Conservation (phyloP, 37 sponge, comb jelly and placozoan species). For the Chondrilla cf. caribensis region DNA sequence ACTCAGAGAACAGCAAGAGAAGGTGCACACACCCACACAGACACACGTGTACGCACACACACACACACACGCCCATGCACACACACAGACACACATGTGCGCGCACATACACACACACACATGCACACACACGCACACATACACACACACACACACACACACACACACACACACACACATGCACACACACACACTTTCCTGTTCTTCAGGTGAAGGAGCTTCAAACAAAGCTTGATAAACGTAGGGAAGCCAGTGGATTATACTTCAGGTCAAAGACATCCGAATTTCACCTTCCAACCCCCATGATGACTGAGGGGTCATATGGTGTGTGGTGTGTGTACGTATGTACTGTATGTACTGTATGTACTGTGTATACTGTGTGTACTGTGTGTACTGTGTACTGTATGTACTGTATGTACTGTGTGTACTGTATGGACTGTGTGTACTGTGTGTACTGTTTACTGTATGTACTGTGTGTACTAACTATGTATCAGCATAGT, state of each 20-base stretch:
- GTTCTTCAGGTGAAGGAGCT: neutral
- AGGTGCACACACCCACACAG: conserved; percentile 5
- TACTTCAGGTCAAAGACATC: neutral
- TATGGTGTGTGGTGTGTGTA: neutral
- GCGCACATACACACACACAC: neutral
- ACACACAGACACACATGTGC: neutral
- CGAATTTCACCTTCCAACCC: conserved; percentile 3
- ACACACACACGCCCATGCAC: too few relatives aligned
- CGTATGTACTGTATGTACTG: neutral
- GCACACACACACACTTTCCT: neutral
- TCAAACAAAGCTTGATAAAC: neutral
- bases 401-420: neutral
- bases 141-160: neutral
- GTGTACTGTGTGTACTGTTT: too few relatives aligned
- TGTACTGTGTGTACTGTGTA: neutral
- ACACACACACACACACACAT: neutral
- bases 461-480: too few relatives aligned
- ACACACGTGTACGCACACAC: too few relatives aligned
- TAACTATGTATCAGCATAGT: too few relatives aligned
- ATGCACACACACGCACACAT: neutral
- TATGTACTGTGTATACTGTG: neutral
- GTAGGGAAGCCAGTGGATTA: neutral
- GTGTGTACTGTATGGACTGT: neutral
- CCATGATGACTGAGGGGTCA: neutral
- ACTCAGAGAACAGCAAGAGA: conserved; percentile 41